These are phyloP conservation scores for Echinops telfairi DNA, from an alignment of 2,113 vertebrate species.

Conservation along the genomic window DNA sequence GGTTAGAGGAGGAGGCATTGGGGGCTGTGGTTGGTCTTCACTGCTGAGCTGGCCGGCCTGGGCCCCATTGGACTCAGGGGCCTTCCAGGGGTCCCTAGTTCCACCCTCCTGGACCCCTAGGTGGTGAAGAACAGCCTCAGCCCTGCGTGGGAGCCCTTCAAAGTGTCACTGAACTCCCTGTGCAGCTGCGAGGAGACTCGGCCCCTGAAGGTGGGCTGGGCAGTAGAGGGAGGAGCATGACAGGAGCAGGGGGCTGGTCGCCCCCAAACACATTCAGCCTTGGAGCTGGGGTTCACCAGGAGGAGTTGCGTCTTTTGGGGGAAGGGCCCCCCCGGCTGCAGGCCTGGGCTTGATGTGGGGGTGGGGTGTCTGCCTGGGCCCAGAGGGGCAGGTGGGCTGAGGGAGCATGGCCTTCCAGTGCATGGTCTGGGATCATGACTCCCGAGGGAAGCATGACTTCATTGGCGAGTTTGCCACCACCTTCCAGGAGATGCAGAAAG, in stretches of 20 bases:
- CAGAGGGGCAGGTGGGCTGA: neutral
- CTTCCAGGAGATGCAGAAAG: slow-evolving; percentile 96
- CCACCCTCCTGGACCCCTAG: slow-evolving; percentile 80
- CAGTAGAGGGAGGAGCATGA: too few relatives aligned
- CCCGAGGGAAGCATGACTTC: slow-evolving; percentile 96
- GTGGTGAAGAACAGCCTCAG: slow-evolving; percentile 98
- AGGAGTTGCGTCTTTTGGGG: too few relatives aligned
- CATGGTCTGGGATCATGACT: slow-evolving; percentile 97
- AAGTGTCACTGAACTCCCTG: slow-evolving; percentile 95
- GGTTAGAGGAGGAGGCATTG: too few relatives aligned
- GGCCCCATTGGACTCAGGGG: neutral
- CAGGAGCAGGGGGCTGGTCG: too few relatives aligned
- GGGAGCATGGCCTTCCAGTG: slow-evolving; percentile 85
- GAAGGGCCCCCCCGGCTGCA: neutral
- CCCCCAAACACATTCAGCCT: neutral
- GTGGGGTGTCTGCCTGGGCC: neutral
- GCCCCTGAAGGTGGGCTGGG: slow-evolving; percentile 91
- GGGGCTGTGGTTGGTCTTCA: too few relatives aligned
- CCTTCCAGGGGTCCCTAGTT: neutral
- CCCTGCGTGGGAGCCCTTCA: slow-evolving; percentile 97
- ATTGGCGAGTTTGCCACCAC: slow-evolving; percentile 97
- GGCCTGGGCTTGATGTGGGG: neutral
- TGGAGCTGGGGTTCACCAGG: neutral
- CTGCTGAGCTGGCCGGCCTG: neutral
- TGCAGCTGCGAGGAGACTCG: slow-evolving; percentile 96